Evolutionary conservation across 2,888 invertebrate species (phyloP).

Genomic region (Mesorhabditis spiculigera): DNA sequence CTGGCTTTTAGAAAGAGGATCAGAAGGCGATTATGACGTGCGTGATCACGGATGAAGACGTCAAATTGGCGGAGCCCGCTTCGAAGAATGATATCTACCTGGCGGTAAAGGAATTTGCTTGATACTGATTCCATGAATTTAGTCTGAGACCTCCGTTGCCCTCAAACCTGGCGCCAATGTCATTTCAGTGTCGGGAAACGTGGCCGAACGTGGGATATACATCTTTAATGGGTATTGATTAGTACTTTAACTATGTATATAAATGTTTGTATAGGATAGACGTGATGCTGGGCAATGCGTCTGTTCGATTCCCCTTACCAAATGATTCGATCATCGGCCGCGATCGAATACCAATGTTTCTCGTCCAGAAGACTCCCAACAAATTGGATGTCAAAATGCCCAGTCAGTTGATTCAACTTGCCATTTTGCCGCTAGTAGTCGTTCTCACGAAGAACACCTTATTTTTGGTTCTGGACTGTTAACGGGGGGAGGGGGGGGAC

Average conservation of each 20-base stretch:
- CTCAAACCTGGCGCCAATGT: neutral
- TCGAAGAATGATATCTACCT: too few relatives aligned
- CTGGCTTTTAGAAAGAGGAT: neutral
- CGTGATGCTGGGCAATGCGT: neutral
- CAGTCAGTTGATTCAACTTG: neutral
- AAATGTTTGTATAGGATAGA: neutral
- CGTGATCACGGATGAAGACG: neutral
- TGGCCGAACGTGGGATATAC: neutral
- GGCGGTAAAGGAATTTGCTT: too few relatives aligned
- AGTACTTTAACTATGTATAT: neutral
- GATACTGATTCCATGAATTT: too few relatives aligned
- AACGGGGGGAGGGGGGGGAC: too few relatives aligned
- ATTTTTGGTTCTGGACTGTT: too few relatives aligned
- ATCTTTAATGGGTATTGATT: constrained; percentile 5
- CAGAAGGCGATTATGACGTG: neutral
- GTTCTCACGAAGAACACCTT: too few relatives aligned
- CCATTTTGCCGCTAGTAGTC: too few relatives aligned
- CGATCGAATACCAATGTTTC: neutral
- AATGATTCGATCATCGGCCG: neutral
- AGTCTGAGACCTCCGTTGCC: neutral
- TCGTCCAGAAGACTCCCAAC: constrained; percentile 7
- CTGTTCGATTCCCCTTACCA: neutral
- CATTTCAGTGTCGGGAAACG: neutral
- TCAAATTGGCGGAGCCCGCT: too few relatives aligned
- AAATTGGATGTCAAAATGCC: neutral